Evolutionary conservation across 2,113 vertebrate species (phyloP).

Genomic region (Sylvia atricapilla): DNA sequence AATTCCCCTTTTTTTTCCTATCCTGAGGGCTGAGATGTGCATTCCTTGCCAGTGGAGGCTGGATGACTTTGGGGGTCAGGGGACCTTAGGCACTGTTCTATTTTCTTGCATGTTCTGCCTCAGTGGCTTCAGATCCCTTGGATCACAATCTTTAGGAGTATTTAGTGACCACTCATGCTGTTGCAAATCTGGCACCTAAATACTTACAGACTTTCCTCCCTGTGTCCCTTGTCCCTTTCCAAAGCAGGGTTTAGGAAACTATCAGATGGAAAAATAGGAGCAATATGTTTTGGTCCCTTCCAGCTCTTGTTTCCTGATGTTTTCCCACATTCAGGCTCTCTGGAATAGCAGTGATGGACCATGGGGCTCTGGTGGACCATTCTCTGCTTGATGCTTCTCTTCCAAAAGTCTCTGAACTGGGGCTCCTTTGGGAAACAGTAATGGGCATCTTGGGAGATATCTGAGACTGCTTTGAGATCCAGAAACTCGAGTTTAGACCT

Average conservation of each 20-base stretch:
- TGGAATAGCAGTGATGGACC: neutral
- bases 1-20: neutral
- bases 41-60: neutral
- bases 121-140: neutral
- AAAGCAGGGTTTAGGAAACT: neutral
- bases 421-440: neutral
- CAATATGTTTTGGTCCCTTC: neutral
- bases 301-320: neutral
- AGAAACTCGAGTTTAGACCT: neutral
- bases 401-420: neutral
- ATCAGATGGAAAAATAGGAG: neutral
- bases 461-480: neutral
- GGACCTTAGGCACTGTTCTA: too few species aligned
- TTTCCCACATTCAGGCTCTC: neutral
- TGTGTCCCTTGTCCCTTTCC: neutral
- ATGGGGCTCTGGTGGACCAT: neutral
- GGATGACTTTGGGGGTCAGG: neutral
- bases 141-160: neutral
- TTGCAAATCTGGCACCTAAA: neutral
- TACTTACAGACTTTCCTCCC: neutral
- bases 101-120: neutral
- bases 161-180: neutral
- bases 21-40: neutral
- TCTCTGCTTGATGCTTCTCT: neutral
- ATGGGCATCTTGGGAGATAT: neutral